Evolutionary conservation across 2,888 invertebrate species (phyloP).

Genomic region (Cacoxenus indagator): DNA sequence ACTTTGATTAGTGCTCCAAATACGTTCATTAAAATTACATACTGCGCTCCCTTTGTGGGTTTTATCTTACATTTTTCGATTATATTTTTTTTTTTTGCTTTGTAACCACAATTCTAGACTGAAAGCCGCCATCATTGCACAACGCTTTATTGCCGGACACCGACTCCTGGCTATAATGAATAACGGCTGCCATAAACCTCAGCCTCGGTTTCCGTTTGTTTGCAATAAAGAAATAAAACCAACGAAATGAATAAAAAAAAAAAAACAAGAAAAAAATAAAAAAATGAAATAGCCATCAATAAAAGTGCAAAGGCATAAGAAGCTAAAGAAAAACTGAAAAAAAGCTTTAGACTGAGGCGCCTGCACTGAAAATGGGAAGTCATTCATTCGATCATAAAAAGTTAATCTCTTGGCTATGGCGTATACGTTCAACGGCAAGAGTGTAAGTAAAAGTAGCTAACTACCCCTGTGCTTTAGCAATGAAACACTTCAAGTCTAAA

Average conservation of each 20-base stretch:
- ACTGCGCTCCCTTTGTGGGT: not conserved
- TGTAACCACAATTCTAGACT: not conserved
- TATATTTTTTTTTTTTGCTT: not conserved
- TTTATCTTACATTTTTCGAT: not conserved
- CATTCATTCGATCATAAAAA: constrained; percentile 17
- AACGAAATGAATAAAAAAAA: no score
- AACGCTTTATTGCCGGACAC: not conserved
- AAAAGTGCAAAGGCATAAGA: constrained; percentile 7
- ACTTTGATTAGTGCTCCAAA: constrained; percentile 24
- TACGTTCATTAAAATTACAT: constrained; percentile 15
- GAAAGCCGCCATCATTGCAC: not conserved
- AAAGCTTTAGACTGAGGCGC: not conserved
- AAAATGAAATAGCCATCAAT: constrained; percentile 15
- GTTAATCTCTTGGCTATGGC: constrained; percentile 14
- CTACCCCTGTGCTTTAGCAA: not conserved
- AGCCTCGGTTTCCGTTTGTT: not conserved
- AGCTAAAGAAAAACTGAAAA: not conserved
- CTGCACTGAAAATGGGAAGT: constrained; percentile 8
- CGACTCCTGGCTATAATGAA: constrained; percentile 12
- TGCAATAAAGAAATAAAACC: constrained; percentile 11
- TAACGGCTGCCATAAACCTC: not conserved
- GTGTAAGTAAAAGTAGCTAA: no score
- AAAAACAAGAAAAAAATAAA: not conserved
- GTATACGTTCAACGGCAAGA: not conserved
- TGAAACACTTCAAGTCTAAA: not conserved